Conservation (phyloP, 1,140 invertebrate species). For the Drosophila yakuba region DNA sequence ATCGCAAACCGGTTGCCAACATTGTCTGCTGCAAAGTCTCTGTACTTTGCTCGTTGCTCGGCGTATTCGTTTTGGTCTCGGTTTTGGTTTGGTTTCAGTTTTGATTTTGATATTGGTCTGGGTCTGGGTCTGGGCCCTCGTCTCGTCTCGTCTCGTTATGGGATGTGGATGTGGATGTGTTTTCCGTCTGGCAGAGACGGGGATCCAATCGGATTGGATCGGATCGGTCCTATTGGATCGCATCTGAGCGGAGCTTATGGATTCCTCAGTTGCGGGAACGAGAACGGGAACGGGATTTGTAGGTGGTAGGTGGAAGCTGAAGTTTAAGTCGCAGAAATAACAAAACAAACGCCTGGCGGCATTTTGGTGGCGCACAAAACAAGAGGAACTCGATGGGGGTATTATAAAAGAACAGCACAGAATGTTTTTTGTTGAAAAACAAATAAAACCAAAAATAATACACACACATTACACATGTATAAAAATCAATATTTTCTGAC, state of each 20-base stretch:
- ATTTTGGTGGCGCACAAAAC: slow-evolving; percentile 70
- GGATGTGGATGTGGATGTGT: slow-evolving; percentile 41
- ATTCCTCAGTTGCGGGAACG: slow-evolving; percentile 18
- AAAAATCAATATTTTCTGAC: too few species aligned
- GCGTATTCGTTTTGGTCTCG: slow-evolving; percentile 21
- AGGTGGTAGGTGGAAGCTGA: slow-evolving; percentile 1
- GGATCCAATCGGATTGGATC: slow-evolving; percentile 8
- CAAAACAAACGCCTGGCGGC: slow-evolving; percentile 57
- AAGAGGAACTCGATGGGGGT: slow-evolving; percentile 5
- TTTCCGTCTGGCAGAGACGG: slow-evolving; percentile 42
- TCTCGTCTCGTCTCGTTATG: slow-evolving; percentile 59
- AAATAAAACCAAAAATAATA: background rate
- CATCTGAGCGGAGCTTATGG: slow-evolving; percentile 22
- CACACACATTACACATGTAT: too few species aligned
- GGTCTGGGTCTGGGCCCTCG: slow-evolving; percentile 30
- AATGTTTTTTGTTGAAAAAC: background rate
- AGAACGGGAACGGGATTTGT: background rate
- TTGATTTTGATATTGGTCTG: background rate
- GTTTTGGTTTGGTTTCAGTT: too few species aligned
- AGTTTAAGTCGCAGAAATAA: slow-evolving; percentile 45
- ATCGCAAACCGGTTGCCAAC: slow-evolving; percentile 75
- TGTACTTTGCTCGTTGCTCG: slow-evolving; percentile 43
- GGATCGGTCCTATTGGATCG: slow-evolving; percentile 14
- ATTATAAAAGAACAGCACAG: background rate
- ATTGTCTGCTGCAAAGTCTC: slow-evolving; percentile 65